A percentile compares a stretch with the other conserved stretches of the same genome.
Evolutionary conservation across 2,888 invertebrate genomes (phyloP).

Genomic region (Phyllotreta striolata): DNA sequence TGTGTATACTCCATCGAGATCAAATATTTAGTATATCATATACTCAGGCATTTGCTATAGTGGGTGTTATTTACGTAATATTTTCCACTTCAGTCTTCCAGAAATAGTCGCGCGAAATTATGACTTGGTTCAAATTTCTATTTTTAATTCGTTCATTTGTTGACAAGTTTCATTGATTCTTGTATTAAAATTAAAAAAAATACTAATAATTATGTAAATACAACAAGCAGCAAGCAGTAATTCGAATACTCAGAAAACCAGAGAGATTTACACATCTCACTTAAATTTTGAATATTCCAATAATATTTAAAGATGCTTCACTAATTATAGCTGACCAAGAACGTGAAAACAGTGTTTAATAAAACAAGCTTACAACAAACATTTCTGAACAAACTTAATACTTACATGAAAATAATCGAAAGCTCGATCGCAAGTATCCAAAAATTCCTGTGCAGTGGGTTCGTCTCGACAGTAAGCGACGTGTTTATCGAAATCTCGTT

Average conservation of each 20-base stretch:
- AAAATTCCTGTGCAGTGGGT: conserved; percentile 81
- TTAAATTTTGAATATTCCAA: no score
- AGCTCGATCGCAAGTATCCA: conserved; percentile 73
- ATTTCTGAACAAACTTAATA: conserved; percentile 33
- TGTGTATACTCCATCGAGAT: no score
- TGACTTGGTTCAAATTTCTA: conserved; percentile 35
- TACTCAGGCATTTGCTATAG: conserved; percentile 22
- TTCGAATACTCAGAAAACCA: no score
- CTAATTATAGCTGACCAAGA: not conserved
- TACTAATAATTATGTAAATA: no score
- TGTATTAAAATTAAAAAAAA: no score
- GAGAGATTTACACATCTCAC: no score
- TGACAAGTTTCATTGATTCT: conserved; percentile 17
- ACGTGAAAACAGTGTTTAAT: conserved; percentile 6
- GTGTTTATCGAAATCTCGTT: conserved; percentile 94
- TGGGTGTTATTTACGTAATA: conserved; percentile 39
- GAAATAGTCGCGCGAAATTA: conserved; percentile 38
- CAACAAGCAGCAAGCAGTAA: no score
- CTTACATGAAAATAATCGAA: conserved; percentile 84
- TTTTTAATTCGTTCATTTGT: conserved; percentile 36
- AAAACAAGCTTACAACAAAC: not conserved
- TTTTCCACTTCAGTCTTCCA: conserved; percentile 36
- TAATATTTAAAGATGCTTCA: not conserved
- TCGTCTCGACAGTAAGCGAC: conserved; percentile 90
- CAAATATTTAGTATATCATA: not conserved